These are phyloP conservation scores for Coluber constrictor DNA, from an alignment of 2,797 vertebrate species.

Conservation along the genomic window DNA sequence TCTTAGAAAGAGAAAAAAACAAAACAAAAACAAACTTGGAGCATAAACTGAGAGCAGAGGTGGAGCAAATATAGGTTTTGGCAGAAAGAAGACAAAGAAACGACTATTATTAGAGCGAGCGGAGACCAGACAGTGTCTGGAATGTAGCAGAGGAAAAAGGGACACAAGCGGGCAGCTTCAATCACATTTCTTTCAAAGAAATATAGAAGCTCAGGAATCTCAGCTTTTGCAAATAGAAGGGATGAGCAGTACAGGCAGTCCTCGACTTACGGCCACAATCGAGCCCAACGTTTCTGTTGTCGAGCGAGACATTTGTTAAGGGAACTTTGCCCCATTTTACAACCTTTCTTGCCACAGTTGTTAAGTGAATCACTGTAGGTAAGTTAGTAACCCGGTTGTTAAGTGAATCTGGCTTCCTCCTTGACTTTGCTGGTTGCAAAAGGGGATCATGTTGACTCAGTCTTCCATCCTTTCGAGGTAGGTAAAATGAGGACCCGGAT, in stretches of 20 bases:
- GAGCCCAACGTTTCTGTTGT: no score
- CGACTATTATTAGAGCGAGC: not conserved
- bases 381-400: no score
- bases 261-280: no score
- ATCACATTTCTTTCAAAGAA: not conserved
- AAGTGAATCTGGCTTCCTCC: no score
- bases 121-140: not conserved
- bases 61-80: not conserved
- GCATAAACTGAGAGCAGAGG: not conserved
- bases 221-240: not conserved
- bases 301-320: no score
- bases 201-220: not conserved
- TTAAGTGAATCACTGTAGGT: no score
- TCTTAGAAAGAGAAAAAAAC: not conserved
- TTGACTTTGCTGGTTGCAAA: no score
- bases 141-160: not conserved
- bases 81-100: not conserved
- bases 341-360: no score
- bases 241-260: not conserved
- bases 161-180: not conserved
- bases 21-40: not conserved
- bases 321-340: no score
- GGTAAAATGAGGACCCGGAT: no score
- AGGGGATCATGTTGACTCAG: no score
- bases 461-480: no score